These are phyloP conservation scores for Ammospiza caudacuta DNA, from an alignment of 2,113 vertebrate species.

Conservation along the genomic window DNA sequence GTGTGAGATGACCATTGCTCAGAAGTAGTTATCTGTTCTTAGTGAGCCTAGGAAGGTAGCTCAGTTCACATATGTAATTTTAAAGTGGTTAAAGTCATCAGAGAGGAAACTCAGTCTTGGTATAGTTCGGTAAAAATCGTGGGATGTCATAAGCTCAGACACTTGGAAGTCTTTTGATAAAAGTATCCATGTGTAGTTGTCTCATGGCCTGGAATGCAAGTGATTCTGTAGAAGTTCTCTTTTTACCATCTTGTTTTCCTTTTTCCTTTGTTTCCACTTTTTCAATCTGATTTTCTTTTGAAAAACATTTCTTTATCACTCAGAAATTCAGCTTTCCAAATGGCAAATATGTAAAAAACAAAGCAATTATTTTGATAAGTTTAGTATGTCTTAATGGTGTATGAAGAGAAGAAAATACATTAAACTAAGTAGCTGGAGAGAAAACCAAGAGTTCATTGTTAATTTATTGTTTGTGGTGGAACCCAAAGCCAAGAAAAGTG, in stretches of 20 bases:
- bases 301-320: not conserved
- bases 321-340: not conserved
- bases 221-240: not conserved
- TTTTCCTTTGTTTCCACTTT: not conserved
- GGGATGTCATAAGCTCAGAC: not conserved
- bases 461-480: not conserved
- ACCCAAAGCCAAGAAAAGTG: not conserved
- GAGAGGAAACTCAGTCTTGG: not conserved
- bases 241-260: not conserved
- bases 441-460: not conserved
- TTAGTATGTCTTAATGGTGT: not conserved
- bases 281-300: not conserved
- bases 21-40: not conserved
- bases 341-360: not conserved
- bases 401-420: not conserved
- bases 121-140: not conserved
- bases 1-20: not conserved
- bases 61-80: not conserved
- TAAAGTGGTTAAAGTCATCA: not conserved
- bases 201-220: not conserved
- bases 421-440: not conserved
- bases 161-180: not conserved
- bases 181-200: not conserved
- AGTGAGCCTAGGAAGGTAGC: not conserved
- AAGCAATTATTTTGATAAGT: not conserved